Base-by-base conservation (phyloP, 2,888 invertebrate species). In the Calephelis perditalis region DNA sequence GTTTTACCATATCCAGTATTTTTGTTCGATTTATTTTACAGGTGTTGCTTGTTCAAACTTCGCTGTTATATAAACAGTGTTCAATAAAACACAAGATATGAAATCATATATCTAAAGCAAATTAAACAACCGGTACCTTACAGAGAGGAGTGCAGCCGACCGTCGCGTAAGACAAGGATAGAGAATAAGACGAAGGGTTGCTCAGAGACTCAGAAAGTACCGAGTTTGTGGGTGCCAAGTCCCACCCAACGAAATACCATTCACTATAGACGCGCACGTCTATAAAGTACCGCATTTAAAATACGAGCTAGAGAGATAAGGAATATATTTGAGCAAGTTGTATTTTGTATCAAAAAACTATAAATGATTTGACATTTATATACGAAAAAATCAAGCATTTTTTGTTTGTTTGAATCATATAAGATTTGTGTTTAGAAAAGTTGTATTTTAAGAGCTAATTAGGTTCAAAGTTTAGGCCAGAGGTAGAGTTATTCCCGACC, bases 131-230 rank as follows among this genome's bases (percentile, higher is more conserved):
- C 67, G 74, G 54, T 66, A 37, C 75, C 69, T 78, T 72, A 69
- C 67, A 73, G 82, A 90, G 90, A 89, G 85, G 78, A 88, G 88
- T 72, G 78, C 83, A 83, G 85, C 80, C 86, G 81, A 84, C 82
- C 82, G 86, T 86, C 87, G 90, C 79, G 89, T 76, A 90, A 90
- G 91, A 91, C 87, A 87, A 84, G 89, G 91, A 91, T 77, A 79
- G 89, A 84, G 87, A 88, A 90, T 87, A 91, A 91, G 91, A 91
- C 91, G 91, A 91, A 91, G 91, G 91, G 91, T 91, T 91, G 91
- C 88, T 89, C 82, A 71, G 90, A 90, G 91, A 90, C 90, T 78
- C 73, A 75, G 65, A 78, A 73, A 73, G 90, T 79, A 86, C 70
- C 70, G 78, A 74, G 78, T 86, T 88, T 79, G 78, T 71, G 68